phyloP scores from a whole-genome alignment of 2,797 vertebrate species.

The Falco rusticolus region DNA sequence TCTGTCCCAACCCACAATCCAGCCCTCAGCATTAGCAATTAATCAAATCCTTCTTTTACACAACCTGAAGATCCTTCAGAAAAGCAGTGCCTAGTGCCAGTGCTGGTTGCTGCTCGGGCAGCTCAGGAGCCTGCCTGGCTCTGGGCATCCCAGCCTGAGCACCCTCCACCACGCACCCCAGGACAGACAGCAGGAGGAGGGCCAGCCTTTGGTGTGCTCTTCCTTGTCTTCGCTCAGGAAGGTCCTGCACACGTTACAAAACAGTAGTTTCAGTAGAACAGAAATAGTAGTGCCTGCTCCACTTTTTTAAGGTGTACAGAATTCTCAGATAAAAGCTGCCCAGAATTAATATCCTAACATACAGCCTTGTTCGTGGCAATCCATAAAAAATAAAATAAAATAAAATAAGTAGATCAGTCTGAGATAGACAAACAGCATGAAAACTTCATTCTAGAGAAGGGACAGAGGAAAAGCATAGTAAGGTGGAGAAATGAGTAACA shows the following conservation, averaged over 20 bases:
- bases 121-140: background rate
- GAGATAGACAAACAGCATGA: background rate
- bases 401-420: background rate
- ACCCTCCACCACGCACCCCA: fast-evolving
- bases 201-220: background rate
- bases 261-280: background rate
- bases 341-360: background rate
- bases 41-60: background rate
- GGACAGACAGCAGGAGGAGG: background rate
- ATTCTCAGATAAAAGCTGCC: background rate
- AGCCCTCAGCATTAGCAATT: background rate
- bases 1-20: background rate
- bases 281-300: background rate
- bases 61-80: background rate
- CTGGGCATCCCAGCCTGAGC: fast-evolving
- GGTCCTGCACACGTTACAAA: background rate
- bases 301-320: background rate
- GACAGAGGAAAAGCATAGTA: background rate
- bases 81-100: background rate
- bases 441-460: background rate
- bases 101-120: background rate
- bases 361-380: background rate
- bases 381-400: background rate
- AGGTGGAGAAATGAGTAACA: background rate
- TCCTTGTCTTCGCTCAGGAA: background rate